Conservation (phyloP, 2,888 invertebrate genomes). For the Leptothorax acervorum region DNA sequence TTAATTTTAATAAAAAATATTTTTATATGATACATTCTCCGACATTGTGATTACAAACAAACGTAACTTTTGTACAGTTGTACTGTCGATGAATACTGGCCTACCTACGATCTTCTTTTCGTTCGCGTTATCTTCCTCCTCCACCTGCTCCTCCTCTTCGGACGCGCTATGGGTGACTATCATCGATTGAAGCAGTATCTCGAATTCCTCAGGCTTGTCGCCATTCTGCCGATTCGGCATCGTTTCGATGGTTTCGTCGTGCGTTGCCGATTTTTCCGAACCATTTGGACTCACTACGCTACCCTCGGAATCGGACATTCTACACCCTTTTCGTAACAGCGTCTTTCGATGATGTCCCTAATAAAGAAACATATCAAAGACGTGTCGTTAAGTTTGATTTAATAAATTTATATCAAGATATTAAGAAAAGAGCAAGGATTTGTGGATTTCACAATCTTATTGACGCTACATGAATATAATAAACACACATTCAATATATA, state of each 20-base stretch:
- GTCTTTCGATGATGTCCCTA: background rate
- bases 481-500: background rate
- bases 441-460: background rate
- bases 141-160: conserved; percentile 76
- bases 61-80: background rate
- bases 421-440: background rate
- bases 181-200: conserved; percentile 82
- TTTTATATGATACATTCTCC: background rate
- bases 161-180: conserved; percentile 78
- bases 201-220: conserved; percentile 83
- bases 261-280: conserved; percentile 60
- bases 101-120: conserved; percentile 63
- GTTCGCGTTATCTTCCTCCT: conserved; percentile 72
- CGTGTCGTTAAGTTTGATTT: background rate
- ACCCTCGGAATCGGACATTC: conserved; percentile 80
- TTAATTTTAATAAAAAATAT: background rate
- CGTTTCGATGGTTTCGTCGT: conserved; percentile 58
- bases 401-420: background rate
- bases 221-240: conserved; percentile 70
- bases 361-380: background rate
- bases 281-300: conserved; percentile 66
- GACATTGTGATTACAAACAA: background rate
- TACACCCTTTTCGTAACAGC: conserved; percentile 19
- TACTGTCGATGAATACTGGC: background rate
- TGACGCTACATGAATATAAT: background rate